phyloP scores from a whole-genome alignment of 2,888 invertebrate genomes.

The Antitype chi region DNA sequence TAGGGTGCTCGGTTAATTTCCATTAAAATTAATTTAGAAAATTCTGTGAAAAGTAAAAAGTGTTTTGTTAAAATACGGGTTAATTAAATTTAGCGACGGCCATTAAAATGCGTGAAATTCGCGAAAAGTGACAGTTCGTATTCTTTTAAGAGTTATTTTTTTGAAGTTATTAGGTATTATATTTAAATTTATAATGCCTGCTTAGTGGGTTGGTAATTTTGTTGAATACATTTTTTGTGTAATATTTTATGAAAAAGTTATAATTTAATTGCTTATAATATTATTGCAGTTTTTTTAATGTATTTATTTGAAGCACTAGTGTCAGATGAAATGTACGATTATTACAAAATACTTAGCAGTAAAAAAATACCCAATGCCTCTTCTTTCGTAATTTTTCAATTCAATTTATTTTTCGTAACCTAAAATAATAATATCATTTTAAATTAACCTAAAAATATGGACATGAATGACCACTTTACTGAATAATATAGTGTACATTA shows the following conservation, averaged over 20 bases:
- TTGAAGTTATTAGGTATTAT: background rate
- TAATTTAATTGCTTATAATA: too few relatives aligned
- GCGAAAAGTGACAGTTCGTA: conserved; percentile 25
- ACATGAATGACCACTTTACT: background rate
- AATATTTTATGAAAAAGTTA: background rate
- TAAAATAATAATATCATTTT: background rate
- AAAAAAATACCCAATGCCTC: too few relatives aligned
- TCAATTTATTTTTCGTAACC: background rate
- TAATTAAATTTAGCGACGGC: conserved; percentile 52
- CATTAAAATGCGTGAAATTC: conserved; percentile 42
- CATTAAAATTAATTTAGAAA: conserved; percentile 60
- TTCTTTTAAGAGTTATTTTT: conserved; percentile 7
- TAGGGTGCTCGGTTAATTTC: conserved; percentile 54
- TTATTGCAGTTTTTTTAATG: too few relatives aligned
- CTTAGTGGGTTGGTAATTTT: background rate
- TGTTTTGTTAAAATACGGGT: conserved; percentile 46
- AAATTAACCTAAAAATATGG: background rate
- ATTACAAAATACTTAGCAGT: background rate
- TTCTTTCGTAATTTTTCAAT: background rate
- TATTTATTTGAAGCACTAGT: too few relatives aligned
- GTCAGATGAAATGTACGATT: too few relatives aligned
- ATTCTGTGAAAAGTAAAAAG: conserved; percentile 52
- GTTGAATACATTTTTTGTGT: background rate
- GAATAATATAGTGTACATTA: background rate
- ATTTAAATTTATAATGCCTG: background rate